phyloP scores from a whole-genome alignment of 2,113 vertebrate genomes.

The pig (Sus scrofa) region DNA sequence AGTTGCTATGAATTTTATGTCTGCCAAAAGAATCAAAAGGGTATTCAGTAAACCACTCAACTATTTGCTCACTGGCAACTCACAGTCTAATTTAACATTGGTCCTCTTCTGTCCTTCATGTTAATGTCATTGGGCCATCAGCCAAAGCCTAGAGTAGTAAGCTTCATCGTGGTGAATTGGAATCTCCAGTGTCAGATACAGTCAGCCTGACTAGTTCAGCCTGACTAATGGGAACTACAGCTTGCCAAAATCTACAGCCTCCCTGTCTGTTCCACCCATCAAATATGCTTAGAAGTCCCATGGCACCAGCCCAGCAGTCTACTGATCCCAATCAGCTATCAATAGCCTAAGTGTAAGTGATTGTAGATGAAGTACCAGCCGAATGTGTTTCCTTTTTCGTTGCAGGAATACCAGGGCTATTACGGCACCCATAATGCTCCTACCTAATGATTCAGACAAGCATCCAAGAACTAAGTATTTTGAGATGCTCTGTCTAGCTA shows the following conservation, averaged over 20 bases:
- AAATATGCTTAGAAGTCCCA: conserved; percentile 85
- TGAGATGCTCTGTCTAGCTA: conserved; percentile 74
- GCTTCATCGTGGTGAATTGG: conserved; percentile 87
- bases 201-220: conserved; percentile 89
- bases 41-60: conserved; percentile 83
- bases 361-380: conserved; percentile 84
- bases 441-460: conserved; percentile 84
- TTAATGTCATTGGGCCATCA: conserved; percentile 86
- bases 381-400: conserved; percentile 86
- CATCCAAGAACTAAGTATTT: conserved; percentile 82
- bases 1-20: conserved; percentile 78
- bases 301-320: conserved; percentile 86
- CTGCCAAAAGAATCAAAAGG: conserved; percentile 79
- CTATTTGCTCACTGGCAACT: conserved; percentile 84
- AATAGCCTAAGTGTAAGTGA: conserved; percentile 89
- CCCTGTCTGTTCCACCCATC: conserved; percentile 86
- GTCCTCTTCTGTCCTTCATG: conserved; percentile 84
- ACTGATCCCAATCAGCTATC: conserved; percentile 87
- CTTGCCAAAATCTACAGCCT: conserved; percentile 88
- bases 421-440: conserved; percentile 83
- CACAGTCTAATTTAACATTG: conserved; percentile 82
- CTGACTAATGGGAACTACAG: conserved; percentile 88
- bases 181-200: conserved; percentile 89
- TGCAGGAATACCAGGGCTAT: conserved; percentile 85
- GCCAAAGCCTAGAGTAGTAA: conserved; percentile 87